A percentile compares a stretch with the other conserved stretches of the same genome.
Conservation (phyloP, 2,888 invertebrate species). For the Lepidocyrtinus sp. region DNA sequence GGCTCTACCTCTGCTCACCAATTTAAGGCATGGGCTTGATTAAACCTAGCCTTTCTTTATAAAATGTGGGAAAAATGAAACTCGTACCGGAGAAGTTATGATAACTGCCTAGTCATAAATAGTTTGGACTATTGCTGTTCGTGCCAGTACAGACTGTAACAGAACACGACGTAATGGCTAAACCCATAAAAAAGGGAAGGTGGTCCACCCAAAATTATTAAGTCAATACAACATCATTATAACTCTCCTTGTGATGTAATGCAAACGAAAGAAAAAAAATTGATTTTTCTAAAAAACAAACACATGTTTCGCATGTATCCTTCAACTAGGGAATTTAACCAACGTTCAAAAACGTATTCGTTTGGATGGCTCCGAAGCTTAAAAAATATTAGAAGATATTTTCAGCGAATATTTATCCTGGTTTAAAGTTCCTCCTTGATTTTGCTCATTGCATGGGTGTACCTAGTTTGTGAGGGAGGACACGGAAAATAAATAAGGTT, state of each 20-base stretch:
- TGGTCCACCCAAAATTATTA: neutral
- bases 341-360: no score
- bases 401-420: neutral
- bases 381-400: no score
- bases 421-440: neutral
- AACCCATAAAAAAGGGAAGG: neutral
- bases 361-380: no score
- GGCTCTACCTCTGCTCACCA: no score
- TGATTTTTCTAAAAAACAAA: neutral
- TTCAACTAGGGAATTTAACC: no score
- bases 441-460: conserved; percentile 45
- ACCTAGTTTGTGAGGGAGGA: conserved; percentile 35
- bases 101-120: conserved; percentile 34
- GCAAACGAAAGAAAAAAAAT: neutral
- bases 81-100: conserved; percentile 11
- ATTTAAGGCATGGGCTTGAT: neutral
- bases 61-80: conserved; percentile 10
- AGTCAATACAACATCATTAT: neutral
- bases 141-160: neutral
- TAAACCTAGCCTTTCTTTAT: neutral
- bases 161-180: neutral
- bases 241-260: neutral
- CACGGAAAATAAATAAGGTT: conserved; percentile 33
- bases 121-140: neutral
- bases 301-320: no score